These are phyloP conservation scores for Megalops cyprinoides DNA, from an alignment of 2,797 vertebrate species.

Conservation along the genomic window DNA sequence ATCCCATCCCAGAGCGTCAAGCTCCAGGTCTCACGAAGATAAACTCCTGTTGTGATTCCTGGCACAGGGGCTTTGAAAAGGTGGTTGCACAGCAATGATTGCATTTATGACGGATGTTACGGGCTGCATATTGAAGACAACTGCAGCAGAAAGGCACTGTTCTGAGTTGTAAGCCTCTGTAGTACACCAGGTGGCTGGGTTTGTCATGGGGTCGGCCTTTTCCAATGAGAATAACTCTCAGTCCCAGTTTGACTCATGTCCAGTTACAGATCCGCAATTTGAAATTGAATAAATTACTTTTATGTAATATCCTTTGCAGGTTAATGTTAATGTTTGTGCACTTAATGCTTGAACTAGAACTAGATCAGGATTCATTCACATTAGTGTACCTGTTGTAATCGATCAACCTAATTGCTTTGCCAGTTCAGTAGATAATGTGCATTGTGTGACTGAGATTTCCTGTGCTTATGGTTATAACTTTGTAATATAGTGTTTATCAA, in stretches of 20 bases:
- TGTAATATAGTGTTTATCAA: too few relatives aligned
- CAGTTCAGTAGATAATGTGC: neutral
- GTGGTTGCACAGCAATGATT: slow-evolving; percentile 28
- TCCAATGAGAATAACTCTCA: neutral
- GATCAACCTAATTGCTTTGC: neutral
- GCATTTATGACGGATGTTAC: slow-evolving; percentile 12
- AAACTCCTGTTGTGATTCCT: slow-evolving; percentile 17
- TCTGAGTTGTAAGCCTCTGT: neutral
- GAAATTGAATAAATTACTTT: neutral
- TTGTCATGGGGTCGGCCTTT: slow-evolving; percentile 40
- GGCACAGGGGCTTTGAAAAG: slow-evolving; percentile 25
- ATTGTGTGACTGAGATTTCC: neutral
- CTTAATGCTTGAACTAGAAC: too few relatives aligned
- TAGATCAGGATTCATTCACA: neutral
- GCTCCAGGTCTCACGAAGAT: slow-evolving; percentile 15
- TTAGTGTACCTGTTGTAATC: neutral
- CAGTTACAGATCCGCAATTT: neutral
- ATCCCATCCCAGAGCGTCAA: slow-evolving; percentile 4
- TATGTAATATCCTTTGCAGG: too few relatives aligned
- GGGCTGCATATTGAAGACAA: slow-evolving; percentile 16
- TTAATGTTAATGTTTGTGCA: too few relatives aligned
- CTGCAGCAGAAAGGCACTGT: slow-evolving; percentile 1
- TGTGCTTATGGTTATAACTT: neutral
- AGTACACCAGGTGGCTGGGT: slow-evolving; percentile 51
- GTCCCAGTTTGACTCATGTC: neutral